Percentiles rank a stretch among this genome's conserved stretches.
These are phyloP conservation scores for Acrocephalus scirpaceus DNA, from an alignment of 2,797 vertebrate genomes.

Conservation along the genomic window DNA sequence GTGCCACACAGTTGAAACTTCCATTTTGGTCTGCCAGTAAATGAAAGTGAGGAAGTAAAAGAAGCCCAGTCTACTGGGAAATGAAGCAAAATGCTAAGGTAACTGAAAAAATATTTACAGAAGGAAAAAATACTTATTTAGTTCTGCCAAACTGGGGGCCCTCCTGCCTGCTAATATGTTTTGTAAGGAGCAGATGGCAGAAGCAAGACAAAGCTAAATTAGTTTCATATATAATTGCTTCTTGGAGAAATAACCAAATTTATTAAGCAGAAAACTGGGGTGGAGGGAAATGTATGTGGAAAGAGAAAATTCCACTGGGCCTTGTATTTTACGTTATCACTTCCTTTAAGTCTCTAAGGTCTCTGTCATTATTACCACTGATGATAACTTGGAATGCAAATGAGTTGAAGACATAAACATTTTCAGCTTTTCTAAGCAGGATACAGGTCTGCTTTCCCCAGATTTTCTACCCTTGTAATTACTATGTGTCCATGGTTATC, in stretches of 20 bases:
- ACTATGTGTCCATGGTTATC: neutral
- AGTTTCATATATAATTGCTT: neutral
- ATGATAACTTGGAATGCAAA: neutral
- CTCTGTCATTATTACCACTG: neutral
- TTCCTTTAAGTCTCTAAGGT: neutral
- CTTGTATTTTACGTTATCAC: neutral
- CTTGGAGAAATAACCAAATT: neutral
- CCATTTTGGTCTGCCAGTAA: neutral
- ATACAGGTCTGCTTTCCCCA: neutral
- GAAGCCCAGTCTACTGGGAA: neutral
- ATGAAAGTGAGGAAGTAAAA: neutral
- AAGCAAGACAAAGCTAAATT: neutral
- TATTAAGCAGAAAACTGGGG: neutral
- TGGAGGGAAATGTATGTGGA: rapidly evolving
- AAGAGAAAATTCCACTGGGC: neutral
- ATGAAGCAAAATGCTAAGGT: neutral
- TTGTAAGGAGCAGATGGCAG: neutral
- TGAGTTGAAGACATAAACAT: neutral
- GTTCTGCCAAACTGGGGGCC: neutral
- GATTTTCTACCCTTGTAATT: neutral
- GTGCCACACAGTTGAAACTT: neutral
- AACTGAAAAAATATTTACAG: neutral
- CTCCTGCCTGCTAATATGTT: neutral
- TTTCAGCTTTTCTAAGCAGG: neutral
- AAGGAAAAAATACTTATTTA: neutral